Base-by-base conservation (phyloP, 2,888 invertebrate species). In the Sarcophaga rosellei region DNA sequence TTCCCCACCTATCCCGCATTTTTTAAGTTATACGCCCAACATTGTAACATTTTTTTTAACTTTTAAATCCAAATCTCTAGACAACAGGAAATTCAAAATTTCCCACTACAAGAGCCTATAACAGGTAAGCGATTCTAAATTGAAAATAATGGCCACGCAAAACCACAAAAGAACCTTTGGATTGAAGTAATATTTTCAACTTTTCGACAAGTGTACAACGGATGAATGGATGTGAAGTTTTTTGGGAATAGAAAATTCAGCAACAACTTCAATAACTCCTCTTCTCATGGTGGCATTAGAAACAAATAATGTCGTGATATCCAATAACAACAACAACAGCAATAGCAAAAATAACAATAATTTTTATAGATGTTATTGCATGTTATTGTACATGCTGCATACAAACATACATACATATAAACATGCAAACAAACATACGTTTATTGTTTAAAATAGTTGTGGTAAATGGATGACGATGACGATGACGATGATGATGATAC, bases 241-340 rank as follows among this genome's bases (percentile, higher is more conserved):
- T 53, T 53, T 53, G 15, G 53, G 53, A 2, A 53, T 53, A 53
- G 20, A 80, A 73, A 79, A 84, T 75, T 57, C 35, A 35, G 35
- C 35, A 35, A 35, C 35, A 35, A 35, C 35, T 35, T 35, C 10
- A 35, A 35, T 10, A 35, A 35, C 65, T 62, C 75, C 70, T 59
- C 79, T 84, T 69, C 79, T 70, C 84, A 75, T 78, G 81, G 86
- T 86, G 86, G 86, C 84, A 86, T 84, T 86, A 86, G 81, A 86
- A 53, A 53, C 53, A 53, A 86, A 86, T 81, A 84, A 81, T 84
- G 86, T 86, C 86, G 84, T 86, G 86, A 84, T 86, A 78, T 80
- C 70, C 75, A 47, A 62, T 44, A 73, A 73, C 77, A 82, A 61
- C 57, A 81, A 81, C 3, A 53, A 53, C 0, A 53, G 3, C 17